These are phyloP conservation scores for Heliocidaris tuberculata DNA, from an alignment of 35 echinoderm and acorn worm genomes.

Conservation along the genomic window DNA sequence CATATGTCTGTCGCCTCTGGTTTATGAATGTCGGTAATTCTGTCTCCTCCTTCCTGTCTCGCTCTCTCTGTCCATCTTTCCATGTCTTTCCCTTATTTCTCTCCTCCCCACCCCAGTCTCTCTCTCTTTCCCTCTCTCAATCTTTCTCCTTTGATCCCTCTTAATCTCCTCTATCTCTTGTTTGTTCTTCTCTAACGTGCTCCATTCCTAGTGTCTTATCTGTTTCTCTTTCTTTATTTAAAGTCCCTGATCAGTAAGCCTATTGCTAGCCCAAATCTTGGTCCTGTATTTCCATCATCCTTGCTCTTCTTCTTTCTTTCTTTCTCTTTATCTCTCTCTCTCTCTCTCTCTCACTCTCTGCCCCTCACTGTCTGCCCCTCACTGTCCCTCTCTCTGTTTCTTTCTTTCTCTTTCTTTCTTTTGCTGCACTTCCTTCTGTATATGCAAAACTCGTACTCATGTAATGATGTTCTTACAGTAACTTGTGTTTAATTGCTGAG, in stretches of 20 bases:
- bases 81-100: neutral
- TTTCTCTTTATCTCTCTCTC: too few species aligned
- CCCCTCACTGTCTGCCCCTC: neutral
- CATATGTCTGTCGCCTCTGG: neutral
- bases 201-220: too few species aligned
- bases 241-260: too few species aligned
- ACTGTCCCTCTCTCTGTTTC: neutral
- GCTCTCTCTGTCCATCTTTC: neutral
- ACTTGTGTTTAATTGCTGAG: too few species aligned
- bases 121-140: neutral
- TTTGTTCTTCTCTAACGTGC: neutral
- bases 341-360: neutral
- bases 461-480: too few species aligned
- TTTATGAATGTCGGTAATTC: slow-evolving; percentile 24
- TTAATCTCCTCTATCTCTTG: neutral
- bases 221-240: too few species aligned
- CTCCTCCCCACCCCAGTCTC: neutral
- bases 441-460: too few species aligned
- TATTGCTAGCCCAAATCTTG: too few species aligned
- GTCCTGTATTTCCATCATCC: neutral
- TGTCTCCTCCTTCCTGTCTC: neutral
- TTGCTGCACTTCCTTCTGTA: neutral
- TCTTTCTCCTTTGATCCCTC: neutral
- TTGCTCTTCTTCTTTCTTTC: too few species aligned
- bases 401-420: neutral